Evolutionary conservation across 2,888 invertebrate species (phyloP).

Genomic region (Xanthorhoe spadicearia): DNA sequence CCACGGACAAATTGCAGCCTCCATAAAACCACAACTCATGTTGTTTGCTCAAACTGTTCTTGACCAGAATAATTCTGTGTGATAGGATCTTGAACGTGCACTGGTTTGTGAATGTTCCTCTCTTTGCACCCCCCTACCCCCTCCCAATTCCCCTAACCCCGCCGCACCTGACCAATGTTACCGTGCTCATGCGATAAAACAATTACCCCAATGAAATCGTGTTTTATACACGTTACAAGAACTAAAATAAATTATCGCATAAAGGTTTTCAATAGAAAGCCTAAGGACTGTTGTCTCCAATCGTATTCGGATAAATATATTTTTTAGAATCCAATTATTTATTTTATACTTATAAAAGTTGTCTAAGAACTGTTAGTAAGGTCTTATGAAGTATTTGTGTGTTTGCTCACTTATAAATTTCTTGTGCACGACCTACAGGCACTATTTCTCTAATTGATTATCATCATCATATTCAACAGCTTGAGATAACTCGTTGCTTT

Average conservation of each 20-base stretch:
- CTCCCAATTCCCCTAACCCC: slow-evolving; percentile 30
- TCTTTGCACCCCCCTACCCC: slow-evolving; percentile 55
- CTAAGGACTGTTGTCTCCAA: slow-evolving; percentile 2
- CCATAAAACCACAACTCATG: slow-evolving; percentile 57
- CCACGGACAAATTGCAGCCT: slow-evolving; percentile 58
- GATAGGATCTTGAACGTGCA: slow-evolving; percentile 77
- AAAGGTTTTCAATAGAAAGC: slow-evolving; percentile 28
- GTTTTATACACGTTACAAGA: slow-evolving; percentile 57
- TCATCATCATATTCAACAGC: too few species aligned
- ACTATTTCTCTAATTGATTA: too few species aligned
- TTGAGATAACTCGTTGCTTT: too few species aligned
- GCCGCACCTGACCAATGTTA: slow-evolving; percentile 62
- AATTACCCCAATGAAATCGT: slow-evolving; percentile 77
- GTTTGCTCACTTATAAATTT: background rate
- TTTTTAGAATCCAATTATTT: background rate
- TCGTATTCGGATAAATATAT: background rate
- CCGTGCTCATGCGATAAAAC: slow-evolving; percentile 82
- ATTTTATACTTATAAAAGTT: background rate
- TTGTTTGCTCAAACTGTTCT: slow-evolving; percentile 74
- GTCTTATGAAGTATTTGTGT: background rate
- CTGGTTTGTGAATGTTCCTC: slow-evolving; percentile 74
- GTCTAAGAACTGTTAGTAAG: background rate
- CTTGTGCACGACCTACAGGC: too few species aligned
- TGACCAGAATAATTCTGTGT: slow-evolving; percentile 77
- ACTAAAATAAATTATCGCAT: slow-evolving; percentile 31